Evolutionary conservation across 2,797 vertebrate species (phyloP).

Genomic region (Chiroxiphia lanceolata): DNA sequence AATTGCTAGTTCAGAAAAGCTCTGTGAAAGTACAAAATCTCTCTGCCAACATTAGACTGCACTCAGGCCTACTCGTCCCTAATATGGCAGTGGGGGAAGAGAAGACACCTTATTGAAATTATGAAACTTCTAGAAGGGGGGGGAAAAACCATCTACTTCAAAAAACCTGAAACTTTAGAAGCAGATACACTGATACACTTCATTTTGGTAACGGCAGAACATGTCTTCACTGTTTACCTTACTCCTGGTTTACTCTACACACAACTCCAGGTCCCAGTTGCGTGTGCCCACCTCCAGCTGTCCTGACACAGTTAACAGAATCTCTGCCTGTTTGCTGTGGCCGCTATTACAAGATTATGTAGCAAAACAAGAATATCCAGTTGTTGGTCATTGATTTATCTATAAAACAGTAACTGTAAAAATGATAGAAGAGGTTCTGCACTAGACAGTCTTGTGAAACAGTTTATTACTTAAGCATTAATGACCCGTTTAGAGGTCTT

Average conservation of each 20-base stretch:
- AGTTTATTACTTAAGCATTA: slow-evolving; percentile 75
- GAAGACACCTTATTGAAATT: not conserved
- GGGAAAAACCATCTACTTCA: rapidly evolving
- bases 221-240: not conserved
- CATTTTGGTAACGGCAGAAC: not conserved
- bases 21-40: not conserved
- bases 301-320: not conserved
- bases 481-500: slow-evolving; percentile 72
- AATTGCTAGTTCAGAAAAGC: not conserved
- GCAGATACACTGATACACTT: not conserved
- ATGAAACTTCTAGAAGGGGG: not conserved
- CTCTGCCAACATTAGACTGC: not conserved
- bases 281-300: rapidly evolving
- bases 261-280: not conserved
- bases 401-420: slow-evolving; percentile 71
- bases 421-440: slow-evolving; percentile 63
- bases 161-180: not conserved
- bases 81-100: rapidly evolving
- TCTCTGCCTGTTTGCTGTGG: not conserved
- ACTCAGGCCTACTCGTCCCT: rapidly evolving
- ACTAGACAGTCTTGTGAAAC: slow-evolving; percentile 61
- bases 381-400: slow-evolving; percentile 65
- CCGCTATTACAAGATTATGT: not conserved
- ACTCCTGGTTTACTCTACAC: not conserved
- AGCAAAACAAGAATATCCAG: slow-evolving; percentile 56